These are phyloP conservation scores for Monoplex corrugatus DNA, from an alignment of 2,888 invertebrate genomes.

Conservation along the genomic window DNA sequence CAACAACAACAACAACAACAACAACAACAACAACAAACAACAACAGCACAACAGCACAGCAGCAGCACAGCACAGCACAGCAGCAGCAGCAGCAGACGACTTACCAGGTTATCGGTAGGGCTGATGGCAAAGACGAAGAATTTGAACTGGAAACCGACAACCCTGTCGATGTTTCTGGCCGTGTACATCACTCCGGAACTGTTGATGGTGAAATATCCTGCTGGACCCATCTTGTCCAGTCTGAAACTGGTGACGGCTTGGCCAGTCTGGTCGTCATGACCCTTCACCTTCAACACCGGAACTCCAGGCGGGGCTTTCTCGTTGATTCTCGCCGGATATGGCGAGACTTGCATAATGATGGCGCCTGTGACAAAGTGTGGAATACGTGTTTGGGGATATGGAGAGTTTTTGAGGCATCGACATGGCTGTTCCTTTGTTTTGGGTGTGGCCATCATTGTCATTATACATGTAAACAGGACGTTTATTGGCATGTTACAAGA, in stretches of 20 bases:
- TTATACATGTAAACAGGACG: too few species aligned
- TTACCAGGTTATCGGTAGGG: not conserved
- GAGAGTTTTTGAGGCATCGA: too few species aligned
- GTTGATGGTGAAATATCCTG: constrained; percentile 40
- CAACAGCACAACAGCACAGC: not conserved
- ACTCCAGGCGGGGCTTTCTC: constrained; percentile 61
- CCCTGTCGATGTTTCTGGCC: not conserved
- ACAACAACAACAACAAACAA: not conserved
- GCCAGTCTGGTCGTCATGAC: constrained; percentile 59
- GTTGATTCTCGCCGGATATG: constrained; percentile 66
- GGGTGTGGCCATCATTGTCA: too few species aligned
- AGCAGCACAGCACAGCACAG: not conserved
- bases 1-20: not conserved
- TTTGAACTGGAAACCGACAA: not conserved
- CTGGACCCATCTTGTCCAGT: constrained; percentile 22
- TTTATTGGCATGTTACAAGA: too few species aligned
- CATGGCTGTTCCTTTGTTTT: too few species aligned
- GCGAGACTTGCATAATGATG: constrained; percentile 57
- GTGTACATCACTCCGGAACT: constrained; percentile 34
- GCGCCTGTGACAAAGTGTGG: too few species aligned
- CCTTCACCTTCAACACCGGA: constrained; percentile 63
- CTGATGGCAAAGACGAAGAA: constrained; percentile 11
- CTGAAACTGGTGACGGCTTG: constrained; percentile 47
- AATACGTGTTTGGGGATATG: not conserved
- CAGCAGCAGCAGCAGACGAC: not conserved